Evolutionary conservation across 2,888 invertebrate species (phyloP).

Genomic region (Cephus runcator): DNA sequence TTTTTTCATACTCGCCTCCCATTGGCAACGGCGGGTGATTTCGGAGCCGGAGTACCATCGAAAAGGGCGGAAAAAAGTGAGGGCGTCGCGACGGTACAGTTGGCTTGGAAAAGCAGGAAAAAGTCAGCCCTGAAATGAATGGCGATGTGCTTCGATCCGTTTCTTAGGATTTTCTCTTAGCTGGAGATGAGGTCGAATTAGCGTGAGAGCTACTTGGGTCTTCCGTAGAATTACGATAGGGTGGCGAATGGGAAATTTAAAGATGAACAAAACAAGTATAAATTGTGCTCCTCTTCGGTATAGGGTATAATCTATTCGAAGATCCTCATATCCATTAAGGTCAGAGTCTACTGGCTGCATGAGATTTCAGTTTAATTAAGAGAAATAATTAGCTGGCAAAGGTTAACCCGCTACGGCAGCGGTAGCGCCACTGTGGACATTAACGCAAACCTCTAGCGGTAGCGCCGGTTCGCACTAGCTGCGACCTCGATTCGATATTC

Average conservation of each 20-base stretch:
- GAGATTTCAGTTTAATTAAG: constrained; percentile 52
- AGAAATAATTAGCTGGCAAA: constrained; percentile 51
- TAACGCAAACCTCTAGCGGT: not conserved
- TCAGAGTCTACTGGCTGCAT: constrained; percentile 22
- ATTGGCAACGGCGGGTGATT: not conserved
- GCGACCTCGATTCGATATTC: not conserved
- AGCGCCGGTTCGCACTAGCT: not conserved
- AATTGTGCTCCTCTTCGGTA: not conserved
- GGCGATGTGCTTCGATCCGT: constrained; percentile 2
- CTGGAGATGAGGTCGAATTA: not conserved
- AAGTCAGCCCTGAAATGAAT: not conserved
- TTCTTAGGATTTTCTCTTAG: constrained; percentile 20
- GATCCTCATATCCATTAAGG: not conserved
- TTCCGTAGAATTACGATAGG: not conserved
- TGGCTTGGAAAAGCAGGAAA: not conserved
- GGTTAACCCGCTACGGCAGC: constrained; percentile 11
- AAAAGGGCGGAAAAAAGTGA: constrained; percentile 29
- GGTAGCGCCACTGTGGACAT: not conserved
- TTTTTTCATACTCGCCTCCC: constrained; percentile 20
- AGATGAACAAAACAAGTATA: not conserved
- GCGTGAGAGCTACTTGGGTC: not conserved
- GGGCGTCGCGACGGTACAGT: constrained; percentile 3
- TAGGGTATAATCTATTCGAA: not conserved
- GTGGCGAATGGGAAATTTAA: not conserved
- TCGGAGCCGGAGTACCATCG: not conserved